These are phyloP conservation scores for Artibeus jamaicensis DNA, from an alignment of 2,797 vertebrate genomes.

Conservation along the genomic window DNA sequence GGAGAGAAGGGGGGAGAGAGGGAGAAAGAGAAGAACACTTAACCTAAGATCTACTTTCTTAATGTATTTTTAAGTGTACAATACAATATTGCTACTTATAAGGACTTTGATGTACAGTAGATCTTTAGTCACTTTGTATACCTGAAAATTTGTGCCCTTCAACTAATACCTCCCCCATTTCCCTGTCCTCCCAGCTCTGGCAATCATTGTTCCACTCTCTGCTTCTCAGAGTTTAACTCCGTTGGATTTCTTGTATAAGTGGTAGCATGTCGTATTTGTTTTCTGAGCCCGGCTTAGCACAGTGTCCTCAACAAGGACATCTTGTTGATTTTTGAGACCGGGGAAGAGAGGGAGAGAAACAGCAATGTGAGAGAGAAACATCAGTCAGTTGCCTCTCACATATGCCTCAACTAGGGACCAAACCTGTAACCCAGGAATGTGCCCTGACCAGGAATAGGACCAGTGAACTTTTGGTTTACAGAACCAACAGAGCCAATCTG, in stretches of 20 bases:
- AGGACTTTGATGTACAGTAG: background rate
- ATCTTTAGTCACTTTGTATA: background rate
- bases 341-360: background rate
- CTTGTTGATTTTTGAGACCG: background rate
- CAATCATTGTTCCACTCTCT: background rate
- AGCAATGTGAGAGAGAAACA: background rate
- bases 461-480: background rate
- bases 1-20: background rate
- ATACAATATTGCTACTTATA: background rate
- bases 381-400: background rate
- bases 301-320: background rate
- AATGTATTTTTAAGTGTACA: background rate
- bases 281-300: background rate
- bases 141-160: background rate
- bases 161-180: background rate
- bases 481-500: background rate
- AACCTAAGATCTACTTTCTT: background rate
- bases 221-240: background rate
- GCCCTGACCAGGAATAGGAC: background rate
- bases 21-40: background rate
- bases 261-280: background rate
- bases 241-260: background rate
- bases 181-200: background rate
- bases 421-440: background rate
- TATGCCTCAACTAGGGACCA: background rate